Evolutionary conservation across 2,797 vertebrate species (phyloP).

Genomic region (Macropodus opercularis): DNA sequence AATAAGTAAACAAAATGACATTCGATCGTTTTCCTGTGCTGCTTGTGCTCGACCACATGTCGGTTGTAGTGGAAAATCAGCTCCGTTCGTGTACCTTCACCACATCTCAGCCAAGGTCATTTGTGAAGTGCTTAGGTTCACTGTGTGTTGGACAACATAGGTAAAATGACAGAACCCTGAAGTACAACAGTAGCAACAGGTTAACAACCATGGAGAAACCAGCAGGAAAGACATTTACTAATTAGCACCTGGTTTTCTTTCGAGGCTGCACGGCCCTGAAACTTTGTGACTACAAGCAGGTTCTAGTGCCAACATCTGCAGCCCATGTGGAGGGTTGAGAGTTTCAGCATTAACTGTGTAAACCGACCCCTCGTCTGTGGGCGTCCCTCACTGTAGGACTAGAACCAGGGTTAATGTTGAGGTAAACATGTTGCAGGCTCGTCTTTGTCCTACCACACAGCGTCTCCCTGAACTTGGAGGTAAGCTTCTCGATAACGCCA

Average conservation of each 20-base stretch:
- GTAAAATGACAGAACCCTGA: constrained; percentile 51
- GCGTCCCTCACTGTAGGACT: constrained; percentile 55
- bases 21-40: background rate
- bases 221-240: background rate
- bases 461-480: constrained; percentile 90
- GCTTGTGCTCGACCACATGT: constrained; percentile 35
- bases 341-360: constrained; percentile 22
- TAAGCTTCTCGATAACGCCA: constrained; percentile 93
- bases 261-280: constrained; percentile 27
- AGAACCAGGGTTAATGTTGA: constrained; percentile 60
- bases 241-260: background rate
- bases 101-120: constrained; percentile 56
- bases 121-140: constrained; percentile 32
- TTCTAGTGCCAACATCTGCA: constrained; percentile 72
- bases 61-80: constrained; percentile 17
- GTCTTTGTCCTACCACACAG: constrained; percentile 85
- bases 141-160: constrained; percentile 55
- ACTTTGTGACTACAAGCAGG: constrained; percentile 59
- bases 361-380: constrained; percentile 61
- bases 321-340: constrained; percentile 61
- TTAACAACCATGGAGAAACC: constrained; percentile 5
- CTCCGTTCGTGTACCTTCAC: constrained; percentile 48
- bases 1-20: background rate
- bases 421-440: constrained; percentile 26
- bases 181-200: constrained; percentile 24